phyloP scores from a whole-genome alignment of 2,888 invertebrate genomes.

The Lithosia quadra region DNA sequence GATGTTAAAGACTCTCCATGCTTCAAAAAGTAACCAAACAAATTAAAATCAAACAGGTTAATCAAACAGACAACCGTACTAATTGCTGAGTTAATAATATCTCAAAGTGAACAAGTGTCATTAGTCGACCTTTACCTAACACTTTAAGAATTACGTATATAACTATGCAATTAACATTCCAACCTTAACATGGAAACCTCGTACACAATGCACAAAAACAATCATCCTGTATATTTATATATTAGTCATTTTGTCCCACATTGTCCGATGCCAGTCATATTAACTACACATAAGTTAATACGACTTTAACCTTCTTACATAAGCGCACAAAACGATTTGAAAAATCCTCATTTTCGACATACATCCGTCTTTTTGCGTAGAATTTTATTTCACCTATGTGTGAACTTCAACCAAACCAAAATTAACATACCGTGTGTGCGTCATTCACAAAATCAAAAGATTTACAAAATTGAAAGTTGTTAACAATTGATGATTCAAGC shows the following conservation, averaged over 20 bases:
- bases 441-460: too few species aligned
- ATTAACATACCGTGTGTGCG: too few species aligned
- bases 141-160: conserved; percentile 15
- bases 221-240: conserved; percentile 10
- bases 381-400: too few species aligned
- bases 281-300: background rate
- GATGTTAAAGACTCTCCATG: background rate
- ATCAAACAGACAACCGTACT: background rate
- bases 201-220: conserved; percentile 17
- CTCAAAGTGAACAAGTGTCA: conserved; percentile 3
- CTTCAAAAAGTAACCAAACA: background rate
- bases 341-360: background rate
- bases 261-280: background rate
- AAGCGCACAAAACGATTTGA: background rate
- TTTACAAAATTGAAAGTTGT: too few species aligned
- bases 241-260: conserved; percentile 13
- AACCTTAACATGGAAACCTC: conserved; percentile 31
- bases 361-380: too few species aligned
- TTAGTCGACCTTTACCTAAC: conserved; percentile 17
- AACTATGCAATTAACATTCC: conserved; percentile 25
- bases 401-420: too few species aligned
- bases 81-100: background rate
- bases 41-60: background rate
- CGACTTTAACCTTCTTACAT: background rate
- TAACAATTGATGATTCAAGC: too few species aligned